phyloP scores from a whole-genome alignment of 2,113 vertebrate genomes.

The Pycnonotus jocosus region DNA sequence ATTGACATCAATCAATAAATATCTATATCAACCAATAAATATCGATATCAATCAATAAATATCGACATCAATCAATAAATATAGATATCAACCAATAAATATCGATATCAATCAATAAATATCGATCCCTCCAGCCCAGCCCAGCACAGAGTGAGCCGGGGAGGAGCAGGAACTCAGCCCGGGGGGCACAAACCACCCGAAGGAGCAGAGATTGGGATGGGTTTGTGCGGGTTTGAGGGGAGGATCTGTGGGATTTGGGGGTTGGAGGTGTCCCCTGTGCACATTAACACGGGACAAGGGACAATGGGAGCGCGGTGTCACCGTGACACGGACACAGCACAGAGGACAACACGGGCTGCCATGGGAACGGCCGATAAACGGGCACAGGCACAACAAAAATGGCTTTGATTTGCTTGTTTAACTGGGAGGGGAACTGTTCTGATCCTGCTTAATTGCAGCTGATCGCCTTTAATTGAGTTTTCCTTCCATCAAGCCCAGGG shows the following conservation, averaged over 20 bases:
- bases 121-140: neutral
- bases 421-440: slow-evolving; percentile 37
- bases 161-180: neutral
- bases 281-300: neutral
- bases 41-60: too few relatives aligned
- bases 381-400: neutral
- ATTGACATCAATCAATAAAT: too few relatives aligned
- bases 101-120: too few relatives aligned
- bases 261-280: neutral
- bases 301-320: slow-evolving; percentile 24
- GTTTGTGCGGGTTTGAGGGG: neutral
- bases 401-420: slow-evolving; percentile 47
- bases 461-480: neutral
- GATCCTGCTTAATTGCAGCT: slow-evolving; percentile 31
- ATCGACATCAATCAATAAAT: too few relatives aligned
- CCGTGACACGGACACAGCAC: neutral
- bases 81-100: too few relatives aligned
- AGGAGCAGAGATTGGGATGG: too few relatives aligned
- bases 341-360: slow-evolving; percentile 12
- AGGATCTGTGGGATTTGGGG: neutral
- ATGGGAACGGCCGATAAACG: slow-evolving; percentile 44
- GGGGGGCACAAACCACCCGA: neutral
- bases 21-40: too few relatives aligned
- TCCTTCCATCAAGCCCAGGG: neutral
- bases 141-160: neutral